A percentile compares a stretch with the other conserved stretches of the same genome.
Conservation (phyloP, 92 coral and sea anemone genomes). For the Bergia sp. region DNA sequence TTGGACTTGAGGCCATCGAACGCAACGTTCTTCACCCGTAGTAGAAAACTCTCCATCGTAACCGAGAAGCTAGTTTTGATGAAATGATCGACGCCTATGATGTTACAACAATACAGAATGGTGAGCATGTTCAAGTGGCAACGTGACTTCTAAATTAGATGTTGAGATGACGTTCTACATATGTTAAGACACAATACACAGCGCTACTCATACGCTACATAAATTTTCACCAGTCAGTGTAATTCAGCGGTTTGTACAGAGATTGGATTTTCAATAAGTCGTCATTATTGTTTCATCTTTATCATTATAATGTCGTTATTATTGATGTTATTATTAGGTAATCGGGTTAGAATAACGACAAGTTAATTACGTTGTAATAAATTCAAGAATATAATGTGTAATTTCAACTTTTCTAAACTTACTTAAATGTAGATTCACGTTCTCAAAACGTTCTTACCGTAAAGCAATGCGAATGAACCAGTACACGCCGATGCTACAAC, state of each 20-base stretch:
- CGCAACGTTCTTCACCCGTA: slow-evolving; percentile 80
- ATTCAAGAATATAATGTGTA: too few species aligned
- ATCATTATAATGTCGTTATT: too few species aligned
- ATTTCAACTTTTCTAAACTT: too few species aligned
- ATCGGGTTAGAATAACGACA: too few species aligned
- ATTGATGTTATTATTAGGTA: too few species aligned
- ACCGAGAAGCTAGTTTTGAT: slow-evolving; percentile 91
- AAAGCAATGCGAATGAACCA: slow-evolving; percentile 88
- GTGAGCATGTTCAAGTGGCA: not conserved
- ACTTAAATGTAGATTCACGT: not conserved
- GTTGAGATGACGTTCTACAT: too few species aligned
- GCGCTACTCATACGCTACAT: too few species aligned
- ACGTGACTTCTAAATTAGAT: not conserved
- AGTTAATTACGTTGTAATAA: too few species aligned
- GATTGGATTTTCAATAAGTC: too few species aligned
- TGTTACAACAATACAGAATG: not conserved
- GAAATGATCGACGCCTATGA: slow-evolving; percentile 86
- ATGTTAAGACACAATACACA: not conserved
- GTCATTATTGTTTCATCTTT: too few species aligned
- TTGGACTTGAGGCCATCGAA: slow-evolving; percentile 91
- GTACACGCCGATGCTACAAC: slow-evolving; percentile 81
- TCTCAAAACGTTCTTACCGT: slow-evolving; percentile 66
- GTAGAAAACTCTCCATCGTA: slow-evolving; percentile 85
- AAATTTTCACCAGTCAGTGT: too few species aligned
- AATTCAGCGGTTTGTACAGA: too few species aligned